phyloP scores from a whole-genome alignment of 2,113 vertebrate genomes.

The Leiothrix lutea region DNA sequence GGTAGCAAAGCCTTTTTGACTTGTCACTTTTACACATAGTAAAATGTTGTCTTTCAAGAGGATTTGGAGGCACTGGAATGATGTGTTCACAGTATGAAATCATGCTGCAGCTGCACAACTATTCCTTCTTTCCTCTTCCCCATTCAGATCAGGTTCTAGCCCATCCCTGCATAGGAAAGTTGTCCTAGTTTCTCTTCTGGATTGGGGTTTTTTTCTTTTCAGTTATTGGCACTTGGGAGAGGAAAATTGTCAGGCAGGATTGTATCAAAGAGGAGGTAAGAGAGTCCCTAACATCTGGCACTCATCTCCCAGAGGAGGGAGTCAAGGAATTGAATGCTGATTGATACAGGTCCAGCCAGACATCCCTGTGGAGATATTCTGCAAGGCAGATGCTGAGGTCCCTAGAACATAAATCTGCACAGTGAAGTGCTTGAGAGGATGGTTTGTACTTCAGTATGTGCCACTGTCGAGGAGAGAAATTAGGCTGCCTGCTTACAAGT shows the following conservation, averaged over 20 bases:
- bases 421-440: not conserved
- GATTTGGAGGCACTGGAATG: not conserved
- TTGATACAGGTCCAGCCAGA: not conserved
- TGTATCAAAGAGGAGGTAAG: not conserved
- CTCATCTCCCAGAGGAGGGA: not conserved
- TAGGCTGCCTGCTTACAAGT: not conserved
- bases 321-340: not conserved
- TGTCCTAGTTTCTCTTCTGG: not conserved
- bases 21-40: not conserved
- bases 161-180: not conserved
- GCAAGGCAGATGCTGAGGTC: not conserved
- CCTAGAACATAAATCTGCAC: not conserved
- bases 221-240: not conserved
- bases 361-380: not conserved
- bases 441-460: not conserved
- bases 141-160: not conserved
- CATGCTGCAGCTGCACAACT: not conserved
- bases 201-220: not conserved
- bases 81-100: not conserved
- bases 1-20: not conserved
- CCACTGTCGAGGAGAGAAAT: not conserved
- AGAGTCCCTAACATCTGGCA: not conserved
- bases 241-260: not conserved
- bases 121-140: not conserved
- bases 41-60: not conserved